Evolutionary conservation across 2,797 vertebrate species (phyloP), one percentile per base, ranked within the genome.

Genomic region (Channallabes apus): DNA sequence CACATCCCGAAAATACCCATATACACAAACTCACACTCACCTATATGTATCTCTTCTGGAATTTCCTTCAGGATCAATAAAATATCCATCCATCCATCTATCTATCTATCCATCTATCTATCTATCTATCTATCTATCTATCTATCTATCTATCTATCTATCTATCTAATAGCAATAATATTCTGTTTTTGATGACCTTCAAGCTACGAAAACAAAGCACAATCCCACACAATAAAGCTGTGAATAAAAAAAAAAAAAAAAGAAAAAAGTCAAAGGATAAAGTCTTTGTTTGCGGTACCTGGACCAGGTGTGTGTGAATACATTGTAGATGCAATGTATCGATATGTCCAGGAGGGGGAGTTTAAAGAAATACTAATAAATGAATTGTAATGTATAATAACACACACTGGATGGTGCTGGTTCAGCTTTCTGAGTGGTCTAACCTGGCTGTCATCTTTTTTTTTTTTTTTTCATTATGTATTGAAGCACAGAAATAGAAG

Each of bases 371-470:
- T 64, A 62, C 11, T 20, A 59, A 69, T 62, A 79, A 76, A 56
- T 35, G 65, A 56, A 59, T 59, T 84, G 82, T 91, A 92, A 75
- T 94, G 87, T 86, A 87, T 72, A 56, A 56, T 20, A 85, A 77
- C 86, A 82, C 86, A 93, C 95, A 94, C 94, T 91, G 82, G 93
- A 91, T 94, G 95, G 94, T 91, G 94, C 93, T 89, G 90, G 91
- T 61, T 86, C 83, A 77, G 71, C 78, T 79, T 85, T 83, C 56
- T 14, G 6, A 59, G 29, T 14, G 65, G 51, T 35, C 65, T 38
- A 32, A 24, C 20, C 65, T n/a, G 7, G 4, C n/a, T 15, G 27
- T 76, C 61, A 76, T 35, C 6, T 62, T 80, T 27, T 73, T 9
- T 62, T n/a, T 24, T 8, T 24, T 62, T 62, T 1, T 62, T 24